These are phyloP conservation scores for Motacilla alba DNA, from an alignment of 2,113 vertebrate genomes.

Conservation along the genomic window DNA sequence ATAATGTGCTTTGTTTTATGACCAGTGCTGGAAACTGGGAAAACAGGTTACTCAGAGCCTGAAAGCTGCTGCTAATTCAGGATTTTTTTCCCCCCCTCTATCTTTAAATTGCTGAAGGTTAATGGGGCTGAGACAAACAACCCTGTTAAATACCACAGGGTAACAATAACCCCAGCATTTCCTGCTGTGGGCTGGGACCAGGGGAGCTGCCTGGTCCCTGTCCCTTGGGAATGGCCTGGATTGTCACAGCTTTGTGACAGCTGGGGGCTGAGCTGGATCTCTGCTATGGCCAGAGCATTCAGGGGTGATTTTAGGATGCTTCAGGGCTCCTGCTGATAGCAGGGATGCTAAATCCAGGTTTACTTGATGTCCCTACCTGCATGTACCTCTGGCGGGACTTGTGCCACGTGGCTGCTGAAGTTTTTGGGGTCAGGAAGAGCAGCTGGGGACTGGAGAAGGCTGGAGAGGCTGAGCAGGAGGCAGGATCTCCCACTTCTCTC, in stretches of 20 bases:
- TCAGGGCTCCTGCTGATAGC: neutral
- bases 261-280: neutral
- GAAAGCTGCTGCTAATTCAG: neutral
- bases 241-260: neutral
- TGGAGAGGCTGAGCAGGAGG: neutral
- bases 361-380: no score
- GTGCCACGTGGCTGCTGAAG: neutral
- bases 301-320: neutral
- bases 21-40: neutral
- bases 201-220: neutral
- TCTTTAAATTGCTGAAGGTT: neutral
- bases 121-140: neutral
- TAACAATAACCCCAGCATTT: neutral
- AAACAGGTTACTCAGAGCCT: neutral
- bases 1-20: neutral
- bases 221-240: neutral
- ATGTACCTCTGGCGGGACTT: rapidly evolving
- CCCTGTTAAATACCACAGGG: neutral
- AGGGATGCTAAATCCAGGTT: neutral
- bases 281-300: neutral
- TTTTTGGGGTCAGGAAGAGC: neutral
- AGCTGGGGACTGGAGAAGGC: neutral
- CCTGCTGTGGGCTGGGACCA: neutral
- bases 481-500: neutral
- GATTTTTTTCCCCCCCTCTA: rapidly evolving